phyloP scores from a whole-genome alignment of 2,888 invertebrate species.

The Melanostoma scalare region DNA sequence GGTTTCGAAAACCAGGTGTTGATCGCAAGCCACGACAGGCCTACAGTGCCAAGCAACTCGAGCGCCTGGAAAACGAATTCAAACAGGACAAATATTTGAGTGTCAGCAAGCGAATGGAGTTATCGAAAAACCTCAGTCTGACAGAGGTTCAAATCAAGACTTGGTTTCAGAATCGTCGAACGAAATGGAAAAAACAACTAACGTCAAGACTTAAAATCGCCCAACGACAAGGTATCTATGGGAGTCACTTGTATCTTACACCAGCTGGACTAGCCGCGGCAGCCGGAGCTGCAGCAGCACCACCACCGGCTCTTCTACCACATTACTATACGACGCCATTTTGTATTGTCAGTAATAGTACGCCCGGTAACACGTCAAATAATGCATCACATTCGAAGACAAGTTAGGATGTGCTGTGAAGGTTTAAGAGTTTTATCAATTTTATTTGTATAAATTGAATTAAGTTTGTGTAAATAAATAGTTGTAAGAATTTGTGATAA shows the following conservation, averaged over 20 bases:
- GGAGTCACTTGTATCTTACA: constrained; percentile 83
- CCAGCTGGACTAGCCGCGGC: constrained; percentile 80
- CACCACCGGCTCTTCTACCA: constrained; percentile 69
- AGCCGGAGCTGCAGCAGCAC: constrained; percentile 53
- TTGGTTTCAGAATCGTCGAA: constrained; percentile 97
- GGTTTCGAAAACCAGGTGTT: constrained; percentile 92
- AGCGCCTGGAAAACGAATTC: constrained; percentile 95
- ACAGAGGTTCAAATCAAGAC: constrained; percentile 98
- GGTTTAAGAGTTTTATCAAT: background rate
- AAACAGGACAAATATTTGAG: constrained; percentile 97
- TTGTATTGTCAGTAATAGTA: constrained; percentile 73
- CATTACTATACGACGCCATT: constrained; percentile 75
- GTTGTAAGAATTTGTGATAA: constrained; percentile 33
- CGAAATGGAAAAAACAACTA: constrained; percentile 98
- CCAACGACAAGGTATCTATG: constrained; percentile 91
- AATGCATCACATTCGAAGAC: constrained; percentile 32
- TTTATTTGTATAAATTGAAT: background rate
- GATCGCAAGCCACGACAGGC: constrained; percentile 98
- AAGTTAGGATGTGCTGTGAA: constrained; percentile 7
- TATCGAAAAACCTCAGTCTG: constrained; percentile 92
- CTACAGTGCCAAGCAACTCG: constrained; percentile 96
- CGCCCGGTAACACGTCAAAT: constrained; percentile 18
- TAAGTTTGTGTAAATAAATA: constrained; percentile 57
- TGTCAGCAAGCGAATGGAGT: constrained; percentile 96
- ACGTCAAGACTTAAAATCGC: constrained; percentile 94